A percentile compares a stretch with the other conserved stretches of the same genome.
phyloP scores from a whole-genome alignment of 2,888 invertebrate species.

The Leptarthrus brevirostris region DNA sequence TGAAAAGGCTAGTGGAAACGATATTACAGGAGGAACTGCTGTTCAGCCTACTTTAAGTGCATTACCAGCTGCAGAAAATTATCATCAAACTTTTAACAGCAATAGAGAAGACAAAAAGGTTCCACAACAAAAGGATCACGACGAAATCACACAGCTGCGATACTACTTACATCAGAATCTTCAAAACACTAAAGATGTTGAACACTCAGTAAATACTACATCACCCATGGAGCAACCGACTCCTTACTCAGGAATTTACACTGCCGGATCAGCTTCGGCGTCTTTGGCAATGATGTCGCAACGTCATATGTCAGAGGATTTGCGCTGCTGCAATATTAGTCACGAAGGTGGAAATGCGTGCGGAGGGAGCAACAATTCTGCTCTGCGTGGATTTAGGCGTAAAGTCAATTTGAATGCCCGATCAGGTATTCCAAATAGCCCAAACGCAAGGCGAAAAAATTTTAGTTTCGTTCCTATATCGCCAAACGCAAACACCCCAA shows the following conservation, averaged over 20 bases:
- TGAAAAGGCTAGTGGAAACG: conserved; percentile 61
- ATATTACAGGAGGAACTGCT: conserved; percentile 47
- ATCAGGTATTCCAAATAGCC: conserved; percentile 68
- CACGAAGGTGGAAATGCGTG: conserved; percentile 10
- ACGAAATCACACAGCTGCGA: conserved; percentile 79
- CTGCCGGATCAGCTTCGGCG: conserved; percentile 66
- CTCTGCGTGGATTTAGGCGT: conserved; percentile 59
- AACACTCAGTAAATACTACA: conserved; percentile 32
- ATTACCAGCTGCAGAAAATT: conserved; percentile 56
- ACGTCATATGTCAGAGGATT: conserved; percentile 52
- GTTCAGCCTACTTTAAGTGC: conserved; percentile 28
- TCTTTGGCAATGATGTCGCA: conserved; percentile 66
- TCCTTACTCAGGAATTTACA: conserved; percentile 54
- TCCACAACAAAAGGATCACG: conserved; percentile 64
- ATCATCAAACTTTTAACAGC: background rate
- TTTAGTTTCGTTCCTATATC: conserved; percentile 90
- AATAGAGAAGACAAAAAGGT: conserved; percentile 14
- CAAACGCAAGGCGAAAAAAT: conserved; percentile 80
- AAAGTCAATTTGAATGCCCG: conserved; percentile 64
- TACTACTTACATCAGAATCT: conserved; percentile 63
- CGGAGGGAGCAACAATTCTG: conserved; percentile 10
- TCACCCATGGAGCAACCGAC: conserved; percentile 54
- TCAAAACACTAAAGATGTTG: conserved; percentile 50
- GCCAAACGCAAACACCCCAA: conserved; percentile 68
- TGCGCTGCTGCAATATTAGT: conserved; percentile 48